Evolutionary conservation across 2,113 vertebrate genomes (phyloP).

Genomic region (Rhipidura dahli): DNA sequence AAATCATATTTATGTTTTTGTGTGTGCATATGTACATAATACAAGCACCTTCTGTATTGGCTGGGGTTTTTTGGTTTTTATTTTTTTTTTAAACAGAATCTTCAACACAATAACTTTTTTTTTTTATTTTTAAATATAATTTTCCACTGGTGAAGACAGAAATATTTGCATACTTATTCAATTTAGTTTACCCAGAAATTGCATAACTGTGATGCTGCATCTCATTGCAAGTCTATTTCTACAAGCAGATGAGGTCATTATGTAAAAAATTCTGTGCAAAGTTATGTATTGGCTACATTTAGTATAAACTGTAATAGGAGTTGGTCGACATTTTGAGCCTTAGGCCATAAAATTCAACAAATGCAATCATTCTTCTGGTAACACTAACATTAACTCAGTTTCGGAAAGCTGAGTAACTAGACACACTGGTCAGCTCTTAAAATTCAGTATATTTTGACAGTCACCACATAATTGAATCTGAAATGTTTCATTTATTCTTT

Average conservation of each 20-base stretch:
- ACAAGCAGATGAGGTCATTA: not conserved
- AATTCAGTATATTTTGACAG: constrained; percentile 21
- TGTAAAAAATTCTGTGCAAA: constrained; percentile 23
- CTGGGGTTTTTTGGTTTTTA: too few species aligned
- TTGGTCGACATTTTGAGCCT: constrained; percentile 24
- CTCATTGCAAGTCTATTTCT: constrained; percentile 17
- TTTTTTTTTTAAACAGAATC: not conserved
- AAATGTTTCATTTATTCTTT: constrained; percentile 38
- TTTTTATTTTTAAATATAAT: not conserved
- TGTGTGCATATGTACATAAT: not conserved
- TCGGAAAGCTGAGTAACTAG: constrained; percentile 16
- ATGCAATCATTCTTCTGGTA: constrained; percentile 37
- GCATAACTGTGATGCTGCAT: not conserved
- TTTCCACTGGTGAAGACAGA: not conserved
- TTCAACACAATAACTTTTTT: not conserved
- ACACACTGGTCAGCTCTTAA: not conserved
- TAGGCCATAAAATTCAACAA: constrained; percentile 39
- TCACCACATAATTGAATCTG: not conserved
- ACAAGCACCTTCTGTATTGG: not conserved
- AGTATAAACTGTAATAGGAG: constrained; percentile 2
- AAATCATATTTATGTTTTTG: not conserved
- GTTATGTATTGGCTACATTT: constrained; percentile 1
- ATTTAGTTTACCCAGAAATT: not conserved
- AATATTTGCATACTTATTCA: constrained; percentile 24
- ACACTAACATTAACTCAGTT: not conserved